Evolutionary conservation across 2,888 invertebrate species (phyloP), one percentile per base, ranked within the genome.

Genomic region (Proisotoma minuta): DNA sequence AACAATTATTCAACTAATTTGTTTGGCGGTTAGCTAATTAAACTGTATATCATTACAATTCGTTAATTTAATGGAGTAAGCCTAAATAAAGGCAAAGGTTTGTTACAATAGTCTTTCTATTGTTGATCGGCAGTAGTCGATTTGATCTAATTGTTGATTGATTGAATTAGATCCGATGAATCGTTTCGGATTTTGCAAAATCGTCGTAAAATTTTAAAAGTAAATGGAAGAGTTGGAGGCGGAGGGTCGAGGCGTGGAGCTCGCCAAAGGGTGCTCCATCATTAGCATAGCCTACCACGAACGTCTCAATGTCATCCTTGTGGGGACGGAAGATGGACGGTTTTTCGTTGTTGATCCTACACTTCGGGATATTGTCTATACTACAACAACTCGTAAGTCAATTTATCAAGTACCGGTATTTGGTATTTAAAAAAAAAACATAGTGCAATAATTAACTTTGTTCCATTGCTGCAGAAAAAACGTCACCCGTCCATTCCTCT

Each of bases 281-380:
- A 62, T 62, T 27, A 62, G 71, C 26, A 66, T 76, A 24, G 62
- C 70, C 10, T 75, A 73, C 61, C 75, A 75, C 62, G 74, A 74
- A 18, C 71, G 74, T 24, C 63, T 75, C 10, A 75, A 75, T 63
- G 75, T 76, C 23, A 72, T 76, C 48, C 66, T 76, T 23, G 74
- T 71, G 18, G 72, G 74, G 2, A 74, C 74, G 20, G 47, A 63
- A 4, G 71, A 72, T 57, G 62, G 68, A 15, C 51, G 62, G 15
- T 63, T 75, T n/a, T 64, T 68, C 49, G 75, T 76, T n/a, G 67
- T 73, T 40, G 76, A 76, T 62, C 73, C 73, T 23, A 74, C 66
- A 29, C 69, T 69, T 51, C 73, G 71, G 49, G 74, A 74, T 60
- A 65, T 70, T 26, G 67, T 72, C 52, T 74, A 69, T 66, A 69